These are phyloP conservation scores for Clepsis dumicolana DNA, from an alignment of 2,888 invertebrate genomes.

Conservation along the genomic window DNA sequence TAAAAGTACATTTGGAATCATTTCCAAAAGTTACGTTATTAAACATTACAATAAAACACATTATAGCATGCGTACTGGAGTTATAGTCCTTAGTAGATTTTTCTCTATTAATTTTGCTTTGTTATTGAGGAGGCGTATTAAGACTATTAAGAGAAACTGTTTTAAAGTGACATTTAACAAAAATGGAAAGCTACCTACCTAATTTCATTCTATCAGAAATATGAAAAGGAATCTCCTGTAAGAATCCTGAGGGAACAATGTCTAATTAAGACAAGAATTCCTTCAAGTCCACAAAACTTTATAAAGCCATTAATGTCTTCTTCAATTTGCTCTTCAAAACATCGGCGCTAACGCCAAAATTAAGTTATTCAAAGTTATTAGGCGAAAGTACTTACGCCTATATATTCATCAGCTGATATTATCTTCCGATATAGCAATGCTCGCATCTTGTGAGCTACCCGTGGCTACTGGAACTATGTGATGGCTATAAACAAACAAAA, in stretches of 20 bases:
- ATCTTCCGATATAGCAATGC: conserved; percentile 41
- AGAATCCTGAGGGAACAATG: neutral
- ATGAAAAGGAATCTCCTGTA: neutral
- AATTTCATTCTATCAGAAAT: neutral
- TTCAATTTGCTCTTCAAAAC: conserved; percentile 31
- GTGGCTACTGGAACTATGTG: conserved; percentile 61
- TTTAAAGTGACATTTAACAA: neutral
- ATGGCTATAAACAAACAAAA: conserved; percentile 63
- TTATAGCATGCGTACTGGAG: too few species aligned
- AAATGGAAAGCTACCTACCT: neutral
- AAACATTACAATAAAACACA: too few species aligned
- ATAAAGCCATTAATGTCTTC: conserved; percentile 27
- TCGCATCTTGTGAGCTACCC: conserved; percentile 51
- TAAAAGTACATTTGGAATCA: too few species aligned
- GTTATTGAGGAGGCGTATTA: too few species aligned
- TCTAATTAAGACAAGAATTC: conserved; percentile 3
- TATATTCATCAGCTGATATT: conserved; percentile 37
- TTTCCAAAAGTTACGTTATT: too few species aligned
- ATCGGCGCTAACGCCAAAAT: conserved; percentile 20
- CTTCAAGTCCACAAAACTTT: conserved; percentile 10
- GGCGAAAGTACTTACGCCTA: conserved; percentile 31
- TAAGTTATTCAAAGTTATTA: conserved; percentile 34
- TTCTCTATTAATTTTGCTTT: too few species aligned
- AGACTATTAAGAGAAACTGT: too few species aligned
- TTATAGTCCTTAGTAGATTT: too few species aligned